These are phyloP conservation scores for Piprites chloris DNA, from an alignment of 2,113 vertebrate species.

Conservation along the genomic window DNA sequence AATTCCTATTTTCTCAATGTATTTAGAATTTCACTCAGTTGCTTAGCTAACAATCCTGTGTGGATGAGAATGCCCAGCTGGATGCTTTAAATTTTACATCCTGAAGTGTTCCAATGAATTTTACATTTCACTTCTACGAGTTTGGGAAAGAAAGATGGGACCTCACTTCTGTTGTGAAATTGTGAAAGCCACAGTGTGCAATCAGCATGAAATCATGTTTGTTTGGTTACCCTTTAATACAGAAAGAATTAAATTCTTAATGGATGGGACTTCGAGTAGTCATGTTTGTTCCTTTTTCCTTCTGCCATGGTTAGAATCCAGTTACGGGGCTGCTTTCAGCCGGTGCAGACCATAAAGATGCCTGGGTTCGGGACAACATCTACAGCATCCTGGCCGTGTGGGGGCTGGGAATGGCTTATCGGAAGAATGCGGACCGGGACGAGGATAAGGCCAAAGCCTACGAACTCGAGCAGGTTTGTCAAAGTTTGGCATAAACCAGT, in stretches of 20 bases:
- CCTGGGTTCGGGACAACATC: slow-evolving; percentile 96
- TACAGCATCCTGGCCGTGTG: slow-evolving; percentile 96
- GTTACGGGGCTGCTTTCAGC: slow-evolving; percentile 92
- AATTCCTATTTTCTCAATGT: background rate
- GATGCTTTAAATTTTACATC: background rate
- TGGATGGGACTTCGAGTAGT: background rate
- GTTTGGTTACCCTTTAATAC: background rate
- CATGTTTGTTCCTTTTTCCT: background rate
- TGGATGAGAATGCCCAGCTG: background rate
- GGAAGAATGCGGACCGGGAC: slow-evolving; percentile 95
- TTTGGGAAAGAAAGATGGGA: background rate
- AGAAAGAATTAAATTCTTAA: background rate
- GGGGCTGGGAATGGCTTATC: slow-evolving; percentile 97
- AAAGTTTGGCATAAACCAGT: fast-evolving
- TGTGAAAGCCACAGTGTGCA: fast-evolving
- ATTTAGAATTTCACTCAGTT: background rate
- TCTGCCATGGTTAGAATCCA: slow-evolving; percentile 79
- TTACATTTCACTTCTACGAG: background rate
- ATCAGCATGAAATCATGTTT: background rate
- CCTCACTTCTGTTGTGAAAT: background rate
- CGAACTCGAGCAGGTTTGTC: slow-evolving; percentile 91
- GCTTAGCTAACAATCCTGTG: background rate
- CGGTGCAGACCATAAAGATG: slow-evolving; percentile 87
- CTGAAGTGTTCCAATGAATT: background rate
- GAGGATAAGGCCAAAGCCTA: slow-evolving; percentile 99